Base-by-base conservation (phyloP, 92 coral and sea anemone genomes). In the Heteractis magnifica region DNA sequence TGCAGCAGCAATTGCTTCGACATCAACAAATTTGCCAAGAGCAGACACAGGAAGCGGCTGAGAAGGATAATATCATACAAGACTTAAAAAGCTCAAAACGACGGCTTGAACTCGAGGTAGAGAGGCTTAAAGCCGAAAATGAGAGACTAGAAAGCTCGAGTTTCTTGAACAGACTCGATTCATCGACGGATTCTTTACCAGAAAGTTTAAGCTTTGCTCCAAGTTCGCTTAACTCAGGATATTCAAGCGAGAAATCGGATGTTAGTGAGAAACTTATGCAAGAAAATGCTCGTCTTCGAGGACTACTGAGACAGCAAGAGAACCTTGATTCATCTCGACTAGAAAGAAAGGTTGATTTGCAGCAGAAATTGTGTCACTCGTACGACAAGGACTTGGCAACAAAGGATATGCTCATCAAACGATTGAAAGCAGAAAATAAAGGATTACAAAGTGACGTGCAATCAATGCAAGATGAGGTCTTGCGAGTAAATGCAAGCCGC, bases 361-460 rank as follows among this genome's bases (percentile, higher is more conserved):
- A 93, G 59, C 87, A 87, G 80, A 85, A 91, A 71, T 70, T 93
- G 34, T 89, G 93, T 83, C 93, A 96, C 65, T 89, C 98, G 41
- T 96, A 90, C 51, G 87, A 92, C 89, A 96, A 92, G 76, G 99
- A 96, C 75, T 82, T 96, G 13, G 68, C 77, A 55, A 91, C 99
- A 8, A 96, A 96, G 76, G 97, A 96, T 59, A 77, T 79, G 70
- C 80, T 90, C 73, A 90, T 96, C n/a, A 94, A 85, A 82, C 85
- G 95, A 75, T 86, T 96, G 65, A 82, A 90, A 85, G 95, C 98
- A 55, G 97, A 94, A 84, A 96, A 96, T 77, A 85, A 78, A 41
- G 95, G 96, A 53, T 78, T 96, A 34, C 96, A 85, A 55, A 84
- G 83, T n/a, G 99, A 96, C 52, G 90, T 94, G 6, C 92, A 96